Evolutionary conservation across 1,140 invertebrate genomes (phyloP).

Genomic region (Drusus annulatus): DNA sequence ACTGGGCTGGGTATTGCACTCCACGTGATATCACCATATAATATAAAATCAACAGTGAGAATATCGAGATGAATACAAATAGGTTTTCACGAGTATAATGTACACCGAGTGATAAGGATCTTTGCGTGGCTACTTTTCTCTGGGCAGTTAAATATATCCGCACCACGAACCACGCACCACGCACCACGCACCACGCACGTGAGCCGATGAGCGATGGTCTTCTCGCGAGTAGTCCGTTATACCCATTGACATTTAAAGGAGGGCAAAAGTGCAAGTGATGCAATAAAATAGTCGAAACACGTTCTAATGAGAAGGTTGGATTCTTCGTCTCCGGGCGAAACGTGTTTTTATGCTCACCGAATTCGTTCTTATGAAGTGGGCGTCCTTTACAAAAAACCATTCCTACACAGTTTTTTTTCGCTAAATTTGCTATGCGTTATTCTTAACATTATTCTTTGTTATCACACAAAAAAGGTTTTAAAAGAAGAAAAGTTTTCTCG

Average conservation of each 20-base stretch:
- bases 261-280: slow-evolving; percentile 1
- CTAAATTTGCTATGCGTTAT: background rate
- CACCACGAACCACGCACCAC: too few species aligned
- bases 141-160: too few species aligned
- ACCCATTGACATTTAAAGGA: slow-evolving; percentile 1
- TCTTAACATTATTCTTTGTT: too few species aligned
- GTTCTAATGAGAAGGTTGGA: slow-evolving; percentile 17
- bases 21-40: background rate
- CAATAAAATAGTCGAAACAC: background rate
- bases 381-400: background rate
- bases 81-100: too few species aligned
- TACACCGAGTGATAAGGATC: too few species aligned
- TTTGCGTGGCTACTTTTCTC: too few species aligned
- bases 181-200: background rate
- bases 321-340: background rate
- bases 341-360: background rate
- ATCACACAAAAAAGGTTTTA: too few species aligned
- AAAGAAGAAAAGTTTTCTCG: too few species aligned
- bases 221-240: background rate
- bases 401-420: background rate
- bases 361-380: background rate
- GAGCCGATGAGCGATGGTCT: background rate
- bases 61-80: too few species aligned
- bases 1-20: background rate
- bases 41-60: background rate